Evolutionary conservation across 1,140 invertebrate species (phyloP).

Genomic region (Gerris buenoi): DNA sequence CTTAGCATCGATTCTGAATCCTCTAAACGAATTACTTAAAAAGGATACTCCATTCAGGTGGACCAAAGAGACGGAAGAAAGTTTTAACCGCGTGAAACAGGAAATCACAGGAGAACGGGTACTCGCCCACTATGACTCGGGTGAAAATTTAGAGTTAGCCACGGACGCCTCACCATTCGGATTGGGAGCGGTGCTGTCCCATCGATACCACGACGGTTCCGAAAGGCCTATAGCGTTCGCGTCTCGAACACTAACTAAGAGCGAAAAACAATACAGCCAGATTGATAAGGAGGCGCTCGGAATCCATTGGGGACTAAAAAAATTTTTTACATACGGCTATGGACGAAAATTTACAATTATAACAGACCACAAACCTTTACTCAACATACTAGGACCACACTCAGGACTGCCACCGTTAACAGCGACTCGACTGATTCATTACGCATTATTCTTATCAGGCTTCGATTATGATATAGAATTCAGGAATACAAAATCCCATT

Average conservation of each 20-base stretch:
- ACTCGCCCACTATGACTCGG: too few relatives aligned
- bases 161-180: too few relatives aligned
- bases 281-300: conserved; percentile 38
- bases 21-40: too few relatives aligned
- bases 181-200: too few relatives aligned
- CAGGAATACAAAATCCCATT: conserved; percentile 21
- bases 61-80: too few relatives aligned
- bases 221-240: conserved; percentile 32
- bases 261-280: conserved; percentile 34
- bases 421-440: neutral
- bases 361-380: conserved; percentile 36
- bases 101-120: too few relatives aligned
- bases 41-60: too few relatives aligned
- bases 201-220: too few relatives aligned
- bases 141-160: too few relatives aligned
- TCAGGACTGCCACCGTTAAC: neutral
- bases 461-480: conserved; percentile 29
- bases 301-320: conserved; percentile 35
- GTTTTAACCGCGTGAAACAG: too few relatives aligned
- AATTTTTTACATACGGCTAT: conserved; percentile 37
- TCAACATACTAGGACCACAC: conserved; percentile 29
- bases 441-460: conserved; percentile 23
- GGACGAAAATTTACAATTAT: conserved; percentile 33
- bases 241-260: conserved; percentile 29
- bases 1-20: too few relatives aligned